Evolutionary conservation across 2,888 invertebrate species (phyloP).

Genomic region (Heteromurus nitidus): DNA sequence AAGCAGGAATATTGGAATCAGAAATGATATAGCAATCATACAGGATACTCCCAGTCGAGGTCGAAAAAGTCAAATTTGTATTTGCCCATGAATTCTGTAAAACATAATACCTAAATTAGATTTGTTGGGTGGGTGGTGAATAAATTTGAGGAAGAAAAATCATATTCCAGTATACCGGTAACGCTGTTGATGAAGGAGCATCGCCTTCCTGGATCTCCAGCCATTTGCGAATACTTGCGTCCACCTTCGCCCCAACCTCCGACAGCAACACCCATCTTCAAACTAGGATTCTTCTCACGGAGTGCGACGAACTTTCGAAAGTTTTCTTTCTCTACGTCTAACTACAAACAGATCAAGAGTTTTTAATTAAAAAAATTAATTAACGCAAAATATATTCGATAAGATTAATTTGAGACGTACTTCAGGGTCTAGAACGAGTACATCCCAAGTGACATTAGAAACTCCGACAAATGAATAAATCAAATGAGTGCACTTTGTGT

Average conservation of each 20-base stretch:
- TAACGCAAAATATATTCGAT: background rate
- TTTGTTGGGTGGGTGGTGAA: background rate
- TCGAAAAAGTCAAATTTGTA: slow-evolving; percentile 91
- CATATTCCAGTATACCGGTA: slow-evolving; percentile 51
- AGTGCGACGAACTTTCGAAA: slow-evolving; percentile 74
- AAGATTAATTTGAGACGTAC: slow-evolving; percentile 76
- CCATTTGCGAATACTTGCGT: slow-evolving; percentile 70
- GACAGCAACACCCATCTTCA: slow-evolving; percentile 74
- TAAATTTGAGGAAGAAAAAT: background rate
- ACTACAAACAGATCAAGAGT: slow-evolving; percentile 41
- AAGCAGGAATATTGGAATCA: background rate
- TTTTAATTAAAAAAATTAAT: background rate
- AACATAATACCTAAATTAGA: slow-evolving; percentile 15
- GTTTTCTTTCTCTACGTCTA: slow-evolving; percentile 73
- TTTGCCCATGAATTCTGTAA: slow-evolving; percentile 83
- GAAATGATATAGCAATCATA: slow-evolving; percentile 12
- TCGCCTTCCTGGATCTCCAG: slow-evolving; percentile 60
- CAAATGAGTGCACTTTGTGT: slow-evolving; percentile 88
- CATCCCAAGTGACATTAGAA: slow-evolving; percentile 85
- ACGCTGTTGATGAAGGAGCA: slow-evolving; percentile 68
- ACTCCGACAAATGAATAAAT: slow-evolving; percentile 93
- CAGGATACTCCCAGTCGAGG: slow-evolving; percentile 92
- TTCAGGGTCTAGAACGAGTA: slow-evolving; percentile 88
- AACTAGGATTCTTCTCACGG: slow-evolving; percentile 73
- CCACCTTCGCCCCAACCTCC: slow-evolving; percentile 74